These are phyloP conservation scores for Sinosuthora webbiana DNA, from an alignment of 2,113 vertebrate genomes.

Conservation along the genomic window DNA sequence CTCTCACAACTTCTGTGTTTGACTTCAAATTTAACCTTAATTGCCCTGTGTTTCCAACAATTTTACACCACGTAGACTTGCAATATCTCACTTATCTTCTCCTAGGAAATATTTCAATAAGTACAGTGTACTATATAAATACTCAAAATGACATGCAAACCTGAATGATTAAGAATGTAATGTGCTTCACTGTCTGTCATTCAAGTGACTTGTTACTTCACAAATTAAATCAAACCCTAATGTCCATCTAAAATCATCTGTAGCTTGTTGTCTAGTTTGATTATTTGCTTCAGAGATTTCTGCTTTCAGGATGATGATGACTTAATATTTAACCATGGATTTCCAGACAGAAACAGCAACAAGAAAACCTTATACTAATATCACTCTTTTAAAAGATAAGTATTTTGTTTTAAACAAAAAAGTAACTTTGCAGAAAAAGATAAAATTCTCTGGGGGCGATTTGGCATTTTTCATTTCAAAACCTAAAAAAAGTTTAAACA, in stretches of 20 bases:
- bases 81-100: background rate
- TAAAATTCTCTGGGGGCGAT: background rate
- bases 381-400: background rate
- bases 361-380: background rate
- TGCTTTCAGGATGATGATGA: background rate
- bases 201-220: background rate
- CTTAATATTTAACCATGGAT: background rate
- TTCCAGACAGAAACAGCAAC: background rate
- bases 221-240: background rate
- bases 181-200: background rate
- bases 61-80: background rate
- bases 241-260: background rate
- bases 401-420: background rate
- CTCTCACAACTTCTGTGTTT: background rate
- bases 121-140: background rate
- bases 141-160: background rate
- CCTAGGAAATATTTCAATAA: background rate
- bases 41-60: background rate
- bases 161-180: background rate
- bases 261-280: background rate
- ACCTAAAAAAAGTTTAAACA: background rate
- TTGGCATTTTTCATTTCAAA: background rate
- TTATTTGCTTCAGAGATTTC: background rate
- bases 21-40: background rate
- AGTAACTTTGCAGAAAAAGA: background rate